phyloP scores from a whole-genome alignment of 2,888 invertebrate species.

The Euproctis similis region DNA sequence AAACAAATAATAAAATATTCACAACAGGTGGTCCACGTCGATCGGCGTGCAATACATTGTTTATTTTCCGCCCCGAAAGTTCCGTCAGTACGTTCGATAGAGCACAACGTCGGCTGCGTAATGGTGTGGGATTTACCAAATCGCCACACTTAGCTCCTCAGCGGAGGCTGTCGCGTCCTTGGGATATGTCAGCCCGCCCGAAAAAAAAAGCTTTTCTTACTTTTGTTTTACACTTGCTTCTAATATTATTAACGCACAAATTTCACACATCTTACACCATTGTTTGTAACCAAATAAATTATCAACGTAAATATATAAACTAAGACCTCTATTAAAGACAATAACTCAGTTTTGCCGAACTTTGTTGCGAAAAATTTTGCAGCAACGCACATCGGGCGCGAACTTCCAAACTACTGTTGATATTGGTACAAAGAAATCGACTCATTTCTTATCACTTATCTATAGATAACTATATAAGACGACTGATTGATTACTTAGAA shows the following conservation, averaged over 20 bases:
- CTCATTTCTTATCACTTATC: constrained; percentile 39
- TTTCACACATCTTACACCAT: not conserved
- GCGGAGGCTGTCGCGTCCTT: constrained; percentile 61
- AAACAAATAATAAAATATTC: constrained; percentile 26
- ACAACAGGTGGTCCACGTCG: constrained; percentile 54
- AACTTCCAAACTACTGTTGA: constrained; percentile 2
- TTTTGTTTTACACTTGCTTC: constrained; percentile 13
- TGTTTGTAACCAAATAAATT: no score
- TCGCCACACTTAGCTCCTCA: constrained; percentile 22
- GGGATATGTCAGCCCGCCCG: constrained; percentile 20
- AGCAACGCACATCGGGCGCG: not conserved
- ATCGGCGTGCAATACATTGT: constrained; percentile 49
- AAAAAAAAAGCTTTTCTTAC: constrained; percentile 16
- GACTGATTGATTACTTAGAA: constrained; percentile 47
- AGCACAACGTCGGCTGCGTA: constrained; percentile 41
- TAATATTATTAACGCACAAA: constrained; percentile 4
- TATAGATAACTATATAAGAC: constrained; percentile 41
- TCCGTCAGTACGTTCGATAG: constrained; percentile 43
- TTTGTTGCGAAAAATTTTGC: no score
- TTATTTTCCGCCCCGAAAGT: constrained; percentile 29
- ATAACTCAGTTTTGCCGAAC: no score
- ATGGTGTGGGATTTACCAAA: constrained; percentile 27
- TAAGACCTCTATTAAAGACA: no score
- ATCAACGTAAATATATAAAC: no score
- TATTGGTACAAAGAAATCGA: constrained; percentile 38